phyloP scores from a whole-genome alignment of 2,888 invertebrate species.

The Lordiphosa fenestrarum region DNA sequence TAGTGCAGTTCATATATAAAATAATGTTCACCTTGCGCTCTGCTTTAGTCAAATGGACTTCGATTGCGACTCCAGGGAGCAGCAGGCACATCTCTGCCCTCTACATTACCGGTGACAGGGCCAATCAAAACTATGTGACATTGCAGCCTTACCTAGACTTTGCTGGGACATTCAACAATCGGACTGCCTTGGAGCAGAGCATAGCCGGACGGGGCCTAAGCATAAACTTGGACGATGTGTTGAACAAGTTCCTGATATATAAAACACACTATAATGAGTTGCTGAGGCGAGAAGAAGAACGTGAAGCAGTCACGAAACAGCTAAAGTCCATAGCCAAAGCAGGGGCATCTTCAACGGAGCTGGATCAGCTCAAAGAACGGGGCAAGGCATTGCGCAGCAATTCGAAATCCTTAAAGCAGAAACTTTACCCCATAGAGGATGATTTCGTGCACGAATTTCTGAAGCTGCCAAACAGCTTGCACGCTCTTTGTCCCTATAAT shows the following conservation, averaged over 20 bases:
- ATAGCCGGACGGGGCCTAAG: constrained; percentile 82
- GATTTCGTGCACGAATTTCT: constrained; percentile 84
- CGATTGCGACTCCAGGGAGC: constrained; percentile 2
- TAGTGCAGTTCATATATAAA: constrained; percentile 8
- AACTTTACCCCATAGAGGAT: constrained; percentile 88
- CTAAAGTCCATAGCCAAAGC: constrained; percentile 81
- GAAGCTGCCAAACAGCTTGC: constrained; percentile 86
- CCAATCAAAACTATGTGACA: constrained; percentile 85
- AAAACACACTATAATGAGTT: constrained; percentile 82
- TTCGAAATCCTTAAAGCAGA: constrained; percentile 83
- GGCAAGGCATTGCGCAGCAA: constrained; percentile 83
- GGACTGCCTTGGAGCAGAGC: constrained; percentile 82
- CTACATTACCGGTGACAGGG: constrained; percentile 86
- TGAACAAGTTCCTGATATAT: constrained; percentile 84
- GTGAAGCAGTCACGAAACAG: constrained; percentile 81
- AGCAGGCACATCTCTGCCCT: constrained; percentile 72
- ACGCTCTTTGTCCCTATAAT: constrained; percentile 83
- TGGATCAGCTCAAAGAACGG: constrained; percentile 83
- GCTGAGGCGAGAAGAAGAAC: constrained; percentile 81
- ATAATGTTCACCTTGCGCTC: constrained; percentile 43
- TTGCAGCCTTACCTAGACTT: constrained; percentile 87
- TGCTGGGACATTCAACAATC: constrained; percentile 82
- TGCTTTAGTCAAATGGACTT: constrained; percentile 17
- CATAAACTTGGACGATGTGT: constrained; percentile 82
- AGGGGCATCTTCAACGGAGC: constrained; percentile 39